Evolutionary conservation across 2,888 invertebrate species (phyloP).

Genomic region (Sympetrum striolatum): DNA sequence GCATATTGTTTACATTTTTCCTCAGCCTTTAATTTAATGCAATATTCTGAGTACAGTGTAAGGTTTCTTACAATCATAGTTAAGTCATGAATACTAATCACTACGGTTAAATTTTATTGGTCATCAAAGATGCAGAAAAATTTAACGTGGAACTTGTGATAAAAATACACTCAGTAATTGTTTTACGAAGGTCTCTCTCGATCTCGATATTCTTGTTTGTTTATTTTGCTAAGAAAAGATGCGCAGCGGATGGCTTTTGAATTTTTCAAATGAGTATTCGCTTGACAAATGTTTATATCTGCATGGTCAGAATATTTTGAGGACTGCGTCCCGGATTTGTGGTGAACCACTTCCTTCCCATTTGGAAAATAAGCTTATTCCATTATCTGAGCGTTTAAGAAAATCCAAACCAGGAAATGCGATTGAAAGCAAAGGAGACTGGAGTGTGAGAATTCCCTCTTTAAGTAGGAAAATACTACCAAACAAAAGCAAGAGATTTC

Average conservation of each 20-base stretch:
- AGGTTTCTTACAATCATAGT: too few species aligned
- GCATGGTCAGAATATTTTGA: slow-evolving; percentile 30
- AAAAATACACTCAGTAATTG: not conserved
- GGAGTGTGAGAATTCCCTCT: too few species aligned
- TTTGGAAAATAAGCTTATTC: slow-evolving; percentile 12
- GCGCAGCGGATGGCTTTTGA: not conserved
- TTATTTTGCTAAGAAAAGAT: not conserved
- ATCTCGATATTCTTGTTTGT: not conserved
- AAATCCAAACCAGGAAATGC: not conserved
- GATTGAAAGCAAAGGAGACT: not conserved
- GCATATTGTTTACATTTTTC: too few species aligned
- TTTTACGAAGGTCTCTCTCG: not conserved
- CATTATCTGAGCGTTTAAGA: slow-evolving; percentile 8
- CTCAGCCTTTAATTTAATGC: too few species aligned
- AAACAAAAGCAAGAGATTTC: too few species aligned
- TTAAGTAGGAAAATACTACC: too few species aligned
- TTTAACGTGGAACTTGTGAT: too few species aligned
- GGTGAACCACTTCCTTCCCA: slow-evolving; percentile 28
- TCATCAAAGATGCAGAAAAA: too few species aligned
- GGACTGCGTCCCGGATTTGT: slow-evolving; percentile 19
- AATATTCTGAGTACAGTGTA: too few species aligned
- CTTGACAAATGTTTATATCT: not conserved
- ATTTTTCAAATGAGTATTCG: not conserved
- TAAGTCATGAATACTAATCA: too few species aligned
- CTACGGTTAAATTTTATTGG: too few species aligned